Conservation (phyloP, 2,888 invertebrate genomes). For the Neuroscelio doddi region DNA sequence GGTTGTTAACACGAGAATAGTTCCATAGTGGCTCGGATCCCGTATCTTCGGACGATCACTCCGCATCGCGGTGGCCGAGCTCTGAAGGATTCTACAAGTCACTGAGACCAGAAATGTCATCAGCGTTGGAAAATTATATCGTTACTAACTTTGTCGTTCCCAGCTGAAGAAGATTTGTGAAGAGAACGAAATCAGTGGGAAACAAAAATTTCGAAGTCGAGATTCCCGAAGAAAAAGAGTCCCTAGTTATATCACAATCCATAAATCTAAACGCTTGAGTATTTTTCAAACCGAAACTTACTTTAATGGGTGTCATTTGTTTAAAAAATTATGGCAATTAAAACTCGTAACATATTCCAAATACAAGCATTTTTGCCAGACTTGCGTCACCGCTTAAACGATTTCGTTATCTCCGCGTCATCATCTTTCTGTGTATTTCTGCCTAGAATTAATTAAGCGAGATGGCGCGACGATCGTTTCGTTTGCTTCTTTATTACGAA, state of each 20-base stretch:
- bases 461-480: slow-evolving; percentile 56
- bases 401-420: slow-evolving; percentile 42
- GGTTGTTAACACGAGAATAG: slow-evolving; percentile 70
- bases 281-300: background rate
- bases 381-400: slow-evolving; percentile 38
- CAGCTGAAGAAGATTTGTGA: slow-evolving; percentile 39
- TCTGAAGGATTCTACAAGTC: slow-evolving; percentile 48
- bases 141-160: no score
- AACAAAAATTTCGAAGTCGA: slow-evolving; percentile 25
- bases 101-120: slow-evolving; percentile 59
- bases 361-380: slow-evolving; percentile 14
- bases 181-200: slow-evolving; percentile 12
- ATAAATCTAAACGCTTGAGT: no score
- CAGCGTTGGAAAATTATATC: slow-evolving; percentile 53
- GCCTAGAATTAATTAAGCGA: slow-evolving; percentile 46
- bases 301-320: background rate
- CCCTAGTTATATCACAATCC: no score
- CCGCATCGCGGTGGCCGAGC: slow-evolving; percentile 53
- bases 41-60: slow-evolving; percentile 57
- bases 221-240: background rate
- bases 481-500: slow-evolving; percentile 61
- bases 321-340: slow-evolving; percentile 3
- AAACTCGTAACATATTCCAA: slow-evolving; percentile 4
- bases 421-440: slow-evolving; percentile 39
- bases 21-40: slow-evolving; percentile 48